phyloP scores from a whole-genome alignment of 2,113 vertebrate genomes.

The Rhynchomys soricoides region DNA sequence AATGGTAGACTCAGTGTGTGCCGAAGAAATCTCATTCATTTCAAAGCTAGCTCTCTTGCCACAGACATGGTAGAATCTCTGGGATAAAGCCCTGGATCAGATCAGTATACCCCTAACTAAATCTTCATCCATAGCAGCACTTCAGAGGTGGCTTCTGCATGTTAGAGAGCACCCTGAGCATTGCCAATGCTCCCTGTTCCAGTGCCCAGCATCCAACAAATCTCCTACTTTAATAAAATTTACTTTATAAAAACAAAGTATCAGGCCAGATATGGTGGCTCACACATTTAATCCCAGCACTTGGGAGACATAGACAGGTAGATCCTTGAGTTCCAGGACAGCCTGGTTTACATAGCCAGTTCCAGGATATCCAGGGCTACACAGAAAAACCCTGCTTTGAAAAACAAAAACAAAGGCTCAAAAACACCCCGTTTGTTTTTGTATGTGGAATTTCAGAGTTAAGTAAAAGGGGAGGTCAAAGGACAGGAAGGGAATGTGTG shows the following conservation, averaged over 20 bases:
- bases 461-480: not conserved
- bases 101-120: constrained; percentile 87
- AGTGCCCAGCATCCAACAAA: not conserved
- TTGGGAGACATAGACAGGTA: not conserved
- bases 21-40: constrained; percentile 90
- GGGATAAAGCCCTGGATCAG: constrained; percentile 88
- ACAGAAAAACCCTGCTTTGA: not conserved
- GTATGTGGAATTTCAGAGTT: not conserved
- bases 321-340: not conserved
- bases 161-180: constrained; percentile 91
- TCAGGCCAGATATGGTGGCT: not conserved
- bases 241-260: not conserved
- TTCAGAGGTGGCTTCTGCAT: constrained; percentile 94
- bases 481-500: not conserved
- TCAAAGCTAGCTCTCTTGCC: constrained; percentile 93
- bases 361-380: not conserved
- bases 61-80: constrained; percentile 92
- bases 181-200: constrained; percentile 89
- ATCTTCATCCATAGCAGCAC: constrained; percentile 92
- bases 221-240: constrained; percentile 58
- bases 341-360: not conserved
- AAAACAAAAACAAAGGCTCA: not conserved
- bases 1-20: constrained; percentile 96
- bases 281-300: not conserved
- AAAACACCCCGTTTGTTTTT: not conserved